These are phyloP conservation scores for Luffia ferchaultella DNA, from an alignment of 2,888 invertebrate species.

Conservation along the genomic window DNA sequence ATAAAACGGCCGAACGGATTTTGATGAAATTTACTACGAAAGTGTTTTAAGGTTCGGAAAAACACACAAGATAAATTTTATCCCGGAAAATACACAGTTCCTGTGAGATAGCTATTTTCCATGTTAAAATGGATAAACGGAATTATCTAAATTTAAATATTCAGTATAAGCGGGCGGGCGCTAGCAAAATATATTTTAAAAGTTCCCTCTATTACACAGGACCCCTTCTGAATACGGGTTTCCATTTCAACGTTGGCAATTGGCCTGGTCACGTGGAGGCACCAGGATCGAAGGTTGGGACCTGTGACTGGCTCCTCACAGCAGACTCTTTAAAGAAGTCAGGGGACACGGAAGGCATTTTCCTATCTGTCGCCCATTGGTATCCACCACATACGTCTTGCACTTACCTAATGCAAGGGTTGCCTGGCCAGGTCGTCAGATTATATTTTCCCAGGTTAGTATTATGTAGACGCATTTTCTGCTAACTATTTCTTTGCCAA, in stretches of 20 bases:
- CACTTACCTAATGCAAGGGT: slow-evolving; percentile 88
- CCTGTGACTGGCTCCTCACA: slow-evolving; percentile 88
- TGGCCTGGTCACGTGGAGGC: slow-evolving; percentile 94
- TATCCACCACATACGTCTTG: slow-evolving; percentile 93
- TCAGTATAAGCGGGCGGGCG: no score
- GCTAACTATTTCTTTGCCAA: no score
- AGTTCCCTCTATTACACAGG: slow-evolving; percentile 59
- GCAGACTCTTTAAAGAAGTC: slow-evolving; percentile 81
- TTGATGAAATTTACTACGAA: no score
- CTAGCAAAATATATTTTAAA: no score
- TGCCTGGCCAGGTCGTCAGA: slow-evolving; percentile 85
- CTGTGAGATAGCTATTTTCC: no score
- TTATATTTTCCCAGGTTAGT: slow-evolving; percentile 87
- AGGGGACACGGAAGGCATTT: slow-evolving; percentile 87
- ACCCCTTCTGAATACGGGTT: slow-evolving; percentile 89
- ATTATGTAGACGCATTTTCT: not conserved
- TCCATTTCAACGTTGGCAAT: slow-evolving; percentile 94
- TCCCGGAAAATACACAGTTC: no score
- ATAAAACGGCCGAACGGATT: no score
- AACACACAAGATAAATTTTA: no score
- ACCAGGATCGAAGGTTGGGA: slow-evolving; percentile 84
- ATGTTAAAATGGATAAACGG: no score
- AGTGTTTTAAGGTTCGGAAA: no score
- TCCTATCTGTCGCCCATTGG: slow-evolving; percentile 92
- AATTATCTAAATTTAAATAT: no score